Evolutionary conservation across 2,797 vertebrate species (phyloP).

Genomic region (Euthynnus affinis): DNA sequence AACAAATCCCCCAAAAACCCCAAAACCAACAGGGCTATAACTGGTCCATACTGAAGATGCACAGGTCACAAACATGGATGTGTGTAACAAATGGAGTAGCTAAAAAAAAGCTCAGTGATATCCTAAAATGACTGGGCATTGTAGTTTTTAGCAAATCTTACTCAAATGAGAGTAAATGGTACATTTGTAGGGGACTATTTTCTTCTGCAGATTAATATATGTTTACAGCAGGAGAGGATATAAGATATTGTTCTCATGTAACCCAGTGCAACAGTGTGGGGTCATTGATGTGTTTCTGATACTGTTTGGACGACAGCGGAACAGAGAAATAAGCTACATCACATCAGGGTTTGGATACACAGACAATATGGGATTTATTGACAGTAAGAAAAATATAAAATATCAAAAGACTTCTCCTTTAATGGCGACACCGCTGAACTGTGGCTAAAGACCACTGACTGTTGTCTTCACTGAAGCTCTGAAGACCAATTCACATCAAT

Average conservation of each 20-base stretch:
- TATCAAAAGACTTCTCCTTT: not conserved
- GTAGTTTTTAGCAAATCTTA: not conserved
- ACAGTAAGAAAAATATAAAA: not conserved
- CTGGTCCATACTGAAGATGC: not conserved
- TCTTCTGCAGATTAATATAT: not conserved
- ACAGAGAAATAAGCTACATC: not conserved
- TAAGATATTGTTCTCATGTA: not conserved
- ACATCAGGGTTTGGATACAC: not conserved
- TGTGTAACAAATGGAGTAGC: no score
- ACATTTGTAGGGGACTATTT: not conserved
- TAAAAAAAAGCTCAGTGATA: no score
- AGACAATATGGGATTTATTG: slow-evolving; percentile 10
- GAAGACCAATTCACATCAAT: slow-evolving; percentile 7
- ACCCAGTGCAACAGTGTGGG: not conserved
- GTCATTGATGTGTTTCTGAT: not conserved
- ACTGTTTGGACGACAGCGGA: not conserved
- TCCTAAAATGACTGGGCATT: not conserved
- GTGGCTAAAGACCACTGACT: not conserved
- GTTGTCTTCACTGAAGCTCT: not conserved
- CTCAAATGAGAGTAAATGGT: not conserved
- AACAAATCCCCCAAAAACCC: slow-evolving; percentile 26
- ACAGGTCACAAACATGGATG: not conserved
- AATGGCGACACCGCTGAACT: not conserved
- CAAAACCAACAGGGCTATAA: not conserved
- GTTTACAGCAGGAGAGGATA: not conserved